Conservation (phyloP, 2,113 vertebrate species). For the Callocephalon fimbriatum region DNA sequence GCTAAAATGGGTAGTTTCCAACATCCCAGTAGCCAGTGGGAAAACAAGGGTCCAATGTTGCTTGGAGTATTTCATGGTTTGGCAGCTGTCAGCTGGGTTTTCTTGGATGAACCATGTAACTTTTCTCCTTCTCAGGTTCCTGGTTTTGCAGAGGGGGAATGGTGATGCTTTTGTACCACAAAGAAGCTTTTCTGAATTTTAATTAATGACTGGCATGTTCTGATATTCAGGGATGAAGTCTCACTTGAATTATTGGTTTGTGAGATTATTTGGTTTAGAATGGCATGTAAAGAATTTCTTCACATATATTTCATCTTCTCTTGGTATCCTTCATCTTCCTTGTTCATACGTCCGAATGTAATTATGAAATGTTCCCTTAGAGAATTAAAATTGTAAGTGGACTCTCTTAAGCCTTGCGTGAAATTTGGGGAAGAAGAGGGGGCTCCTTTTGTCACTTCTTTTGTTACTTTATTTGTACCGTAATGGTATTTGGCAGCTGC, state of each 20-base stretch:
- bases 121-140: neutral
- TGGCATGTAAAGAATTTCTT: conserved; percentile 56
- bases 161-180: neutral
- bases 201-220: conserved; percentile 42
- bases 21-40: neutral
- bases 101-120: neutral
- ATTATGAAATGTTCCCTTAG: conserved; percentile 49
- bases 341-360: conserved; percentile 43
- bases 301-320: conserved; percentile 27
- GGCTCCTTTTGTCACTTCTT: neutral
- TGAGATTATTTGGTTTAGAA: conserved; percentile 63
- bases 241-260: conserved; percentile 48
- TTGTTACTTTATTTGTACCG: neutral
- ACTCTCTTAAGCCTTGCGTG: neutral
- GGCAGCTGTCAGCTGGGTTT: neutral
- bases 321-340: conserved; percentile 48
- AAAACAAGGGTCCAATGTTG: neutral
- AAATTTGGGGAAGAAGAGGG: neutral
- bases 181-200: neutral
- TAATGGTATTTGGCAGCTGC: neutral
- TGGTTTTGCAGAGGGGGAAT: neutral
- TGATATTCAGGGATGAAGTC: conserved; percentile 24
- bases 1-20: neutral
- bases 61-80: neutral
- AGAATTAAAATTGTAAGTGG: conserved; percentile 53